Evolutionary conservation across 2,797 vertebrate species (phyloP).

Genomic region (Pipistrellus pipistrellus): DNA sequence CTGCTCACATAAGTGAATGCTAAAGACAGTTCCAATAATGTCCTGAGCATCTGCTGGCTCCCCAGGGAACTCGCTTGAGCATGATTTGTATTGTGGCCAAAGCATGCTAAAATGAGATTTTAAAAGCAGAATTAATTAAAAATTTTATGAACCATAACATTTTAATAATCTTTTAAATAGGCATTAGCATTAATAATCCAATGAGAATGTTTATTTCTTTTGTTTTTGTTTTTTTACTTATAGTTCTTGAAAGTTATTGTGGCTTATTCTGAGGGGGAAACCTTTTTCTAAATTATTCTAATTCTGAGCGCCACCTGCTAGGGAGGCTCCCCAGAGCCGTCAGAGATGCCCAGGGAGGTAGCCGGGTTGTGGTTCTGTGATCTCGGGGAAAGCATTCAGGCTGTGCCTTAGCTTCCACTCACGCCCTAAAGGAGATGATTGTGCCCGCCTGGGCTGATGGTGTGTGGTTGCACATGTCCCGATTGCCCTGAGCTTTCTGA

Average conservation of each 20-base stretch:
- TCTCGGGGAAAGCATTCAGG: neutral
- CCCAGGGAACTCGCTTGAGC: neutral
- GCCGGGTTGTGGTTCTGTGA: neutral
- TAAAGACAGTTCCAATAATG: neutral
- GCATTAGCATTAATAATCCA: neutral
- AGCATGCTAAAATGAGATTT: neutral
- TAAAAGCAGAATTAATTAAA: conserved; percentile 13
- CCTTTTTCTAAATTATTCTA: neutral
- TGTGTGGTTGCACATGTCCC: neutral
- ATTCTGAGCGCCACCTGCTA: neutral
- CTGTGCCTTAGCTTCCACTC: neutral
- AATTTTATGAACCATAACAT: neutral
- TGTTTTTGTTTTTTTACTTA: conserved; percentile 40
- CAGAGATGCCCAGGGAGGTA: neutral
- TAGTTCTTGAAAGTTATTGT: conserved; percentile 21
- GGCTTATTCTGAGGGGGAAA: neutral
- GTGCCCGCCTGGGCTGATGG: neutral
- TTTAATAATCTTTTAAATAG: conserved; percentile 19
- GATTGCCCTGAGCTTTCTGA: neutral
- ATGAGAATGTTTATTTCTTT: neutral
- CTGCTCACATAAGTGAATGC: neutral
- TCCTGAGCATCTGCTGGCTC: neutral
- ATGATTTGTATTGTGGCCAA: neutral
- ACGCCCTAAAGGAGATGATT: neutral
- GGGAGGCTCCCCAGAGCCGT: neutral